Conservation (phyloP, 2,113 vertebrate genomes). For the Brienomyrus longianalis region DNA sequence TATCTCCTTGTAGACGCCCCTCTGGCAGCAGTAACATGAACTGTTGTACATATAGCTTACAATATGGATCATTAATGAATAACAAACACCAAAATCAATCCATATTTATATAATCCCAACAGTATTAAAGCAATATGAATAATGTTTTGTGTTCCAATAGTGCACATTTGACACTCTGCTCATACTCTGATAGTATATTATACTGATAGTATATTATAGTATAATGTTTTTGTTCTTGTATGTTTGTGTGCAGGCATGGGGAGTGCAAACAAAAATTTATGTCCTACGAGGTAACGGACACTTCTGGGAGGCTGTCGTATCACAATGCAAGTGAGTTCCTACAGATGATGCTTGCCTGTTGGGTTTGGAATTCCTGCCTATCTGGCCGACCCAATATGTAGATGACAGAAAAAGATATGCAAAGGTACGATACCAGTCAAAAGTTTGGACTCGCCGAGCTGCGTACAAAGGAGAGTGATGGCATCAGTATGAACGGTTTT, state of each 20-base stretch:
- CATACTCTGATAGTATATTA: neutral
- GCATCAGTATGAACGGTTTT: neutral
- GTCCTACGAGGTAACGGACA: constrained; percentile 49
- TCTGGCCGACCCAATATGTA: neutral
- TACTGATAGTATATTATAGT: no score
- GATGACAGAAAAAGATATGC: neutral
- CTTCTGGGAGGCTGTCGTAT: constrained; percentile 53
- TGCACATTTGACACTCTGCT: neutral
- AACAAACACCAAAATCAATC: neutral
- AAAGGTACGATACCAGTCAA: neutral
- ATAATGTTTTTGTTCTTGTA: neutral
- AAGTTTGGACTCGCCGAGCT: neutral
- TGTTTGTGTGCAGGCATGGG: constrained; percentile 38
- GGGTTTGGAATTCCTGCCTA: neutral
- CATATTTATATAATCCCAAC: neutral
- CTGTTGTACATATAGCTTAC: neutral
- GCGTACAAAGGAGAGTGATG: neutral
- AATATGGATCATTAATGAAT: neutral
- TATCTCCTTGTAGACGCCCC: neutral
- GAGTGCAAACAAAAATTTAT: constrained; percentile 41
- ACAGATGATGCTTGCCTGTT: neutral
- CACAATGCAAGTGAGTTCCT: constrained; percentile 42
- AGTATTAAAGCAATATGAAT: neutral
- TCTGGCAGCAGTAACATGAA: neutral
- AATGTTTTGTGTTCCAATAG: neutral